A percentile compares a stretch with the other conserved stretches of the same genome.
phyloP scores from a whole-genome alignment of 2,888 invertebrate species.

The Nomada fabriciana region DNA sequence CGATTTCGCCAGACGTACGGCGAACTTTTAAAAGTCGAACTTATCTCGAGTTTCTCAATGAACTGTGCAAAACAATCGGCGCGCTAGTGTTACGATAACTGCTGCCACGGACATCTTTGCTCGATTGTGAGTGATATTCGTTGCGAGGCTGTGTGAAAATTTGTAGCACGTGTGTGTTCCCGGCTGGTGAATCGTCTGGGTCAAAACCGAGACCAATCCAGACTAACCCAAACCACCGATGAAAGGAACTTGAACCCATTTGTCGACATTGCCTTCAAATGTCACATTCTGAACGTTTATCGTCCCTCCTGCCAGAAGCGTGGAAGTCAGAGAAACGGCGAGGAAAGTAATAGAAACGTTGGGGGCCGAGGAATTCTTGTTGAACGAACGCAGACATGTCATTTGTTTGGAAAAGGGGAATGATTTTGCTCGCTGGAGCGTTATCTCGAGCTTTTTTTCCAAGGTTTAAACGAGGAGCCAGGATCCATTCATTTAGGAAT shows the following conservation, averaged over 20 bases:
- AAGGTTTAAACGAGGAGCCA: not conserved
- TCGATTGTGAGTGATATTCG: not conserved
- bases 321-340: not conserved
- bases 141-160: not conserved
- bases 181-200: constrained; percentile 39
- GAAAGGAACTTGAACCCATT: constrained; percentile 59
- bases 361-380: not conserved
- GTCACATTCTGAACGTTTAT: constrained; percentile 48
- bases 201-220: not conserved
- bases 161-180: constrained; percentile 6
- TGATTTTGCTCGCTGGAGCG: not conserved
- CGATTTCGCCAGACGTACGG: constrained; percentile 59
- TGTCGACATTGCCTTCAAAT: constrained; percentile 46
- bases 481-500: not conserved
- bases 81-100: constrained; percentile 8
- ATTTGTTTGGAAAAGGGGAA: not conserved
- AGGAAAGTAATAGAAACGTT: not conserved
- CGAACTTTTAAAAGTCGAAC: constrained; percentile 76
- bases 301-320: not conserved
- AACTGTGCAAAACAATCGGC: constrained; percentile 41
- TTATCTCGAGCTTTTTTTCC: not conserved
- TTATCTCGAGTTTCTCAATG: constrained; percentile 62
- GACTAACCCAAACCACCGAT: constrained; percentile 24
- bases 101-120: not conserved
- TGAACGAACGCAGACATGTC: not conserved